Base-by-base conservation (phyloP, 2,888 invertebrate species). In the Eristalinus sepulchralis region DNA sequence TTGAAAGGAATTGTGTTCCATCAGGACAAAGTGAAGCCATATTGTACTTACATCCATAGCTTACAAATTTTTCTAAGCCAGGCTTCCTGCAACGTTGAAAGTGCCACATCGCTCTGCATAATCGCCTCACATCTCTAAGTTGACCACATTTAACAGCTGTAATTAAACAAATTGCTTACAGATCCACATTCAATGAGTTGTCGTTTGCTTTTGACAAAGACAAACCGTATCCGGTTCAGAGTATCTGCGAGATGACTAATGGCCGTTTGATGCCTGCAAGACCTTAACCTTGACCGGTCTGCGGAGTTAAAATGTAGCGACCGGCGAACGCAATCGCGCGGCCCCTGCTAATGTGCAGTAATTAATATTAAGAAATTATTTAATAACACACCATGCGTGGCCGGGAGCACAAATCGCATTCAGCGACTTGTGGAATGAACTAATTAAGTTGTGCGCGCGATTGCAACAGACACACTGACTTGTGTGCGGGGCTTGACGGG, bases 351-450 rank as follows among this genome's bases (percentile, higher is more conserved):
- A 53, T 62, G 34, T 36, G n/a, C 39, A 47, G 10, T 64, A 57
- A 64, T 64, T 68, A 62, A 39, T 64, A 47, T 71, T 71, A 24
- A 39, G 71, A 64, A 66, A 79, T 59, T 31, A 2, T 6, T 53
- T 70, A 3, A 47, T 24, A 76, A 62, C 24, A 76, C 66, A 24
- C n/a, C 62, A n/a, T 67, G 22, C 33, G 47, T 47, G 47, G 8
- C 22, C 8, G 60, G 53, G n/a, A 62, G 62, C 63, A 57, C 70
- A 39, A 63, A 31, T 22, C 22, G 31, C 6, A 13, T n/a, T 47
- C 47, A 17, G 47, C 6, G 47, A 17, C 0, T 47, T 47, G 47
- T 47, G 47, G 47, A 47, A 17, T 47, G 47, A 47, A 47, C 47
- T 47, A 47, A 47, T 47, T 47, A 17, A 47, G 8, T 47, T 17